Percentiles rank a stretch among this genome's conserved stretches.
These are phyloP conservation scores for Gadopsis marmoratus DNA, from an alignment of 2,797 vertebrate species.

Conservation along the genomic window DNA sequence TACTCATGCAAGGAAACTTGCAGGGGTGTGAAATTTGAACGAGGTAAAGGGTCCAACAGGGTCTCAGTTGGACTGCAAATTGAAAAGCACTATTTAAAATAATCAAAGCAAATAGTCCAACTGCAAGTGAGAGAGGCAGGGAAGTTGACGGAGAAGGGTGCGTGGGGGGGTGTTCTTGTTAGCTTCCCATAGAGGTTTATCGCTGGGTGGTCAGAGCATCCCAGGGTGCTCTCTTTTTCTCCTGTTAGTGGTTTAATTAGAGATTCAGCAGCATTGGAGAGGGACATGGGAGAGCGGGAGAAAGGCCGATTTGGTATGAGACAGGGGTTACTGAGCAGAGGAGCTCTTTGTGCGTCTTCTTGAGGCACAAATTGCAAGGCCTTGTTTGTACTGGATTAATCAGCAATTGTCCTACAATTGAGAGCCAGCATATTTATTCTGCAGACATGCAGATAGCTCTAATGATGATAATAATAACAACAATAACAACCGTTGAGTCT, in stretches of 20 bases:
- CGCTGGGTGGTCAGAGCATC: conserved; percentile 60
- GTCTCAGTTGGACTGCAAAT: conserved; percentile 51
- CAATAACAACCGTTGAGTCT: conserved; percentile 76
- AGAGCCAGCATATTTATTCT: conserved; percentile 74
- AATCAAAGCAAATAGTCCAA: conserved; percentile 68
- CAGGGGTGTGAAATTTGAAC: conserved; percentile 51
- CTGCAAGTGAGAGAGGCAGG: conserved; percentile 30
- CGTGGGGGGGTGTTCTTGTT: conserved; percentile 35
- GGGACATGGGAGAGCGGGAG: conserved; percentile 15
- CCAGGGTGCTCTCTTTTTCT: conserved; percentile 53
- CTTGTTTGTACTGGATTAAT: conserved; percentile 78
- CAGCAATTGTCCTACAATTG: conserved; percentile 66
- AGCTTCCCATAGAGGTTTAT: conserved; percentile 60
- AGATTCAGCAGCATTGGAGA: conserved; percentile 34
- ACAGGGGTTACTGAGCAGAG: conserved; percentile 33
- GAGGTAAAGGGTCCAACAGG: conserved; percentile 47
- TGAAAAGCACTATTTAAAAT: conserved; percentile 60
- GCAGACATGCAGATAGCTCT: conserved; percentile 72
- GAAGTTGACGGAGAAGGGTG: conserved; percentile 16
- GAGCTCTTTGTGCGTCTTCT: conserved; percentile 57
- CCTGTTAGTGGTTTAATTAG: conserved; percentile 69
- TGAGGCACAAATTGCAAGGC: conserved; percentile 54
- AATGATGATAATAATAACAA: conserved; percentile 81
- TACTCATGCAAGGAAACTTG: conserved; percentile 26
- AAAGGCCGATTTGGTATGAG: conserved; percentile 22